Base-by-base conservation (phyloP, 2,888 invertebrate species). In the Troides helena region DNA sequence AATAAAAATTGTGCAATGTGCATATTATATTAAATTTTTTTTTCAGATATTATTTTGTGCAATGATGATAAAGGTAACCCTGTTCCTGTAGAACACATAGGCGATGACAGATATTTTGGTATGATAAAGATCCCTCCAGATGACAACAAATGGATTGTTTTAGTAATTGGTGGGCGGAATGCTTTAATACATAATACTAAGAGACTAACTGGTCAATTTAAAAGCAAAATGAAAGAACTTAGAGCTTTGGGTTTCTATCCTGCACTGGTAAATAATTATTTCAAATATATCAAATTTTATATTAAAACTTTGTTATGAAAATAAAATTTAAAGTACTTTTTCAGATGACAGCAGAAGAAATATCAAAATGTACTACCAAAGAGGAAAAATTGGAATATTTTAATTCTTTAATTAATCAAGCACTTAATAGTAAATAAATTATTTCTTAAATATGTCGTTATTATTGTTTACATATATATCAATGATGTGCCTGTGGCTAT, bases 151-250 rank as follows among this genome's bases (percentile, higher is more conserved):
- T 96, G 90, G 94, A 94, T 91, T 73, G 94, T 90, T 4, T 74
- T 97, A 10, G 86, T 95, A 0, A 80, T 95, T 46, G 93, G 93
- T 25, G 94, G 95, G 25, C 94, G 94, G 88, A 95, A 95, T 86
- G 92, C 92, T 74, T 90, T 93, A 23, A 90, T 95, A 39, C 83
- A 93, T 65, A 88, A 92, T 39, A 90, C 90, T 23, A 79, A 88
- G 50, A 81, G 78, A 39, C 90, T 93, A 12, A 92, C 94, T 58
- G 96, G 96, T 17, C 87, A 90, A 25, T 88, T 94, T 71, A 77
- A 85, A n/a, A 87, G 94, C 79, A 96, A 96, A 87, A 72, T 95
- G 18, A 90, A 94, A 70, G 96, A 96, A 77, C 86, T 97, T 23
- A 80, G 87, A 74, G 81, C 90, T 65, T 81, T 96, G 69, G 95